Base-by-base conservation (phyloP, 2,888 invertebrate species). In the Phaedon cochleariae region DNA sequence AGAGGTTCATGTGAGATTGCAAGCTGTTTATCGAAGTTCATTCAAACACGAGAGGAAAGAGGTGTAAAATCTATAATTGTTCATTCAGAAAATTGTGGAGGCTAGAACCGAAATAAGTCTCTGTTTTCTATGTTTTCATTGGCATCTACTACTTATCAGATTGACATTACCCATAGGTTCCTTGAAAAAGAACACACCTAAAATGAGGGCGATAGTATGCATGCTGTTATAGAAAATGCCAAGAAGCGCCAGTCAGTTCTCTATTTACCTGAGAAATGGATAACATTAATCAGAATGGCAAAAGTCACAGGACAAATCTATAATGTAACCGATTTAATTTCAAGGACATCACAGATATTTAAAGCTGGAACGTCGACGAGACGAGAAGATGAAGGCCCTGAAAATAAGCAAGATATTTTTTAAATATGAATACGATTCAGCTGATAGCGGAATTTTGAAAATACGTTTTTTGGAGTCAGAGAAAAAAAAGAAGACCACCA, bases 121-220 rank as follows among this genome's bases (percentile, higher is more conserved):
- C 34, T 67, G 9, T 67, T 67, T 41, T 55, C 63, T 2, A 62
- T 69, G 67, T 71, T 66, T 59, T 22, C 37, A 58, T 65, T 34
- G 20, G 64, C 66, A 29, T 29, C 61, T 17, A 61, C 52, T 17
- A 45, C 18, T 46, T 54, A 67, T 18, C 20, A 62, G 1, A 9
- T 62, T 21, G 20, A 49, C n/a, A 69, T 69, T 31, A 49, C 52
- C 9, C 64, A 67, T 22, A 20, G 64, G 3, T 69, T 67, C 51
- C 29, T 67, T 41, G 68, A 68, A 61, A 60, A 41, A 29, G 64
- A 65, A 2, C 64, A 66, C 31, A 68, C 60, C 10, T 65, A 67
- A 65, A 70, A 70, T 37, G 68, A 68, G 48, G 59, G 61, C 21
- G 64, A 70, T 20, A 63, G 64, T 51, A 64, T 64, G 64, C 65